Evolutionary conservation across 2,797 vertebrate genomes (phyloP).

Genomic region (Bradypodion pumilum): DNA sequence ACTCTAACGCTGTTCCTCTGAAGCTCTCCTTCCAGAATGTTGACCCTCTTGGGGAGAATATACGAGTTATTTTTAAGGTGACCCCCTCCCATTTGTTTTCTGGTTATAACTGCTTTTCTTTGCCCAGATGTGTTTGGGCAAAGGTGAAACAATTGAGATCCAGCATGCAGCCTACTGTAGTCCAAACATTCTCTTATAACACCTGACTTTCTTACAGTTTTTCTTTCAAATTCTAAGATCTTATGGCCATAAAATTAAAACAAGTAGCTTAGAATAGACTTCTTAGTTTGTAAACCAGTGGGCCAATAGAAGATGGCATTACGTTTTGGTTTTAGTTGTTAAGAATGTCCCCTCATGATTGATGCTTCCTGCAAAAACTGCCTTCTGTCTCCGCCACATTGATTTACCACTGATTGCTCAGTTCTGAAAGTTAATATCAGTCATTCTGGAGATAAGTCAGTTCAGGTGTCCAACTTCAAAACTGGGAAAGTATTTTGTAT

Average conservation of each 20-base stretch:
- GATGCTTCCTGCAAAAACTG: background rate
- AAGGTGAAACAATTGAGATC: background rate
- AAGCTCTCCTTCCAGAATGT: slow-evolving; percentile 93
- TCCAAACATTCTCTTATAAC: background rate
- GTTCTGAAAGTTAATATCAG: background rate
- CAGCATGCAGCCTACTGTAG: background rate
- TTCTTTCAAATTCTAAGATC: background rate
- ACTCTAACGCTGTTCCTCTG: slow-evolving; percentile 93
- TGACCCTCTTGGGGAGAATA: slow-evolving; percentile 87
- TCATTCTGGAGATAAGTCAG: background rate
- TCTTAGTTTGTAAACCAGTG: background rate
- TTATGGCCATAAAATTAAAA: rapidly evolving
- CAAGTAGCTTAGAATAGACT: background rate
- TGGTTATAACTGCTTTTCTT: background rate
- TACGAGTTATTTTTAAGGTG: slow-evolving; percentile 96
- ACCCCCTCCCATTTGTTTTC: background rate
- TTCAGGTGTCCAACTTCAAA: background rate
- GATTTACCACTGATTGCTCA: background rate
- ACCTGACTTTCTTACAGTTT: background rate
- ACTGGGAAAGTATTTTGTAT: background rate
- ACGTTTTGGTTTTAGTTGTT: background rate
- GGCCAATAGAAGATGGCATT: background rate
- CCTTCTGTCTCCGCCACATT: background rate
- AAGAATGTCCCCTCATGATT: background rate
- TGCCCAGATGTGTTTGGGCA: background rate